Evolutionary conservation across 2,797 vertebrate genomes (phyloP).

Genomic region (Natrix natrix): DNA sequence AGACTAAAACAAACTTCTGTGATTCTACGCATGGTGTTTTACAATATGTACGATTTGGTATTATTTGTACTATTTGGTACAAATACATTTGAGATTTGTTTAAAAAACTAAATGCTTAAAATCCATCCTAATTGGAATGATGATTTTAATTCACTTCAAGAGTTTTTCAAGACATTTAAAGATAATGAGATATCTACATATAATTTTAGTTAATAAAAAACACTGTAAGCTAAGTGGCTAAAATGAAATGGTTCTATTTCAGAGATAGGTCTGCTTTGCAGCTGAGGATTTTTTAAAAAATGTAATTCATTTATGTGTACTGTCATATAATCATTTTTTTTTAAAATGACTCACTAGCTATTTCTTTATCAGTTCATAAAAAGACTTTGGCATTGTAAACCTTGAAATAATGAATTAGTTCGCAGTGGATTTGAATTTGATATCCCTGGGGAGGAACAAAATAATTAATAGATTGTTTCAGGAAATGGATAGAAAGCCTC

Average conservation of each 20-base stretch:
- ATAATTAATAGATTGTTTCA: too few relatives aligned
- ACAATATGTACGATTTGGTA: constrained; percentile 3
- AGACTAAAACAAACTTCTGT: not conserved
- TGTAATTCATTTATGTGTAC: not conserved
- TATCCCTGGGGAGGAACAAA: too few relatives aligned
- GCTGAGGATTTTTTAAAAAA: not conserved
- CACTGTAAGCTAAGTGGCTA: not conserved
- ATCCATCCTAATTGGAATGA: constrained; percentile 33
- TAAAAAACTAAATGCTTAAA: not conserved
- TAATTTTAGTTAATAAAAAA: not conserved
- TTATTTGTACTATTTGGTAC: constrained; percentile 32
- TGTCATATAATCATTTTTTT: not conserved
- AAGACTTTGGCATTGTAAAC: not conserved
- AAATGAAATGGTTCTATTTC: not conserved
- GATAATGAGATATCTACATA: not conserved
- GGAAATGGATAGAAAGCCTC: too few relatives aligned
- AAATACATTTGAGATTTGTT: constrained; percentile 27
- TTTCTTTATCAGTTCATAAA: not conserved
- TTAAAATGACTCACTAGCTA: not conserved
- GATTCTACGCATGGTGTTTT: not conserved
- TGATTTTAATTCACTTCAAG: constrained; percentile 33
- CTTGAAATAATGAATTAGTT: not conserved
- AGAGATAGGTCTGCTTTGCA: not conserved
- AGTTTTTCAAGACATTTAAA: constrained; percentile 44
- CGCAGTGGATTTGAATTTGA: too few relatives aligned